Evolutionary conservation across 2,113 vertebrate genomes (phyloP).

Genomic region (Dicrurus megarhynchus): DNA sequence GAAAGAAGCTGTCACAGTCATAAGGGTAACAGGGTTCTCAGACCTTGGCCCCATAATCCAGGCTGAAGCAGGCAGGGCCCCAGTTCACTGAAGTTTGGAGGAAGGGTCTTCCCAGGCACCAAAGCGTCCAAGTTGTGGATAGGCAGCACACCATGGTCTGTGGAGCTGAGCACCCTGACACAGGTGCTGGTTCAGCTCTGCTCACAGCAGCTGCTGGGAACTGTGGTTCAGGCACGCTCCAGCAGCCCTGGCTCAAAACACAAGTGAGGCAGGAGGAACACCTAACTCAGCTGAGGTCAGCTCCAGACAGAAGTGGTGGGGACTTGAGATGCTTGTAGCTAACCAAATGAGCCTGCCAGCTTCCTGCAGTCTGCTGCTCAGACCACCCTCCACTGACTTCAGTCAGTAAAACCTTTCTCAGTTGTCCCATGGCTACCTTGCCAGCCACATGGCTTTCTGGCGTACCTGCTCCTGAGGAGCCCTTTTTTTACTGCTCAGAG

Average conservation of each 20-base stretch:
- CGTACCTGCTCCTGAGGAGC: neutral
- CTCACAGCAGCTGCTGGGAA: neutral
- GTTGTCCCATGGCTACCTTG: neutral
- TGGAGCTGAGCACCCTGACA: neutral
- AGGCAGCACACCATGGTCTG: neutral
- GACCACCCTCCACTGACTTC: neutral
- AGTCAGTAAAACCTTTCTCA: neutral
- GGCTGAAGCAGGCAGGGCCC: neutral
- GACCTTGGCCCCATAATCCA: neutral
- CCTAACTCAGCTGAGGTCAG: neutral
- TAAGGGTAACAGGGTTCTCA: neutral
- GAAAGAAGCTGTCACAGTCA: neutral
- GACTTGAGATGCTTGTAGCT: neutral
- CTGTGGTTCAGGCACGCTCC: neutral
- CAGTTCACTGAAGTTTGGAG: neutral
- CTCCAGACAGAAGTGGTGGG: neutral
- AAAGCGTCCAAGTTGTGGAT: neutral
- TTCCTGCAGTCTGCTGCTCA: neutral
- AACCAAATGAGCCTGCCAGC: neutral
- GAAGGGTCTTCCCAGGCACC: neutral
- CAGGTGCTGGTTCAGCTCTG: neutral
- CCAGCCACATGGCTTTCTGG: neutral
- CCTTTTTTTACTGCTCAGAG: neutral
- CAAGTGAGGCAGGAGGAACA: neutral
- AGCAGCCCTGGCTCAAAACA: fast-evolving